Evolutionary conservation across 2,888 invertebrate species (phyloP), one percentile per base, ranked within the genome.

Genomic region (Philhelius pedissequus): DNA sequence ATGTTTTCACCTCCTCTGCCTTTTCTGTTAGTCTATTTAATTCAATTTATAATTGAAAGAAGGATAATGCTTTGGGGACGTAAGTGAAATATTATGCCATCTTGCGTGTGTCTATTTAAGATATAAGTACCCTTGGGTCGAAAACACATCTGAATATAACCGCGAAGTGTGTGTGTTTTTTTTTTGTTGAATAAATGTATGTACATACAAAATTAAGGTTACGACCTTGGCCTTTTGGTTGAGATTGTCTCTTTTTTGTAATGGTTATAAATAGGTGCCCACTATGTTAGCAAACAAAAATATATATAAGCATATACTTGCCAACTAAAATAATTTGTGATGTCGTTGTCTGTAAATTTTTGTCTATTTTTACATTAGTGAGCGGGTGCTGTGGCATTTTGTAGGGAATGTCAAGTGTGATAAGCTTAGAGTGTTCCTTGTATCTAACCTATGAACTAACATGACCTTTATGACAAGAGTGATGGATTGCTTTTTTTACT

Each of bases 161-260:
- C 45, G 45, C 64, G 45, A 5, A 45, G 8, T 18, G 13, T 30
- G 9, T 64, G 8, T 18, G 13, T 30, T 9, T 32, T 60, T 9
- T 38, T 45, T 45, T 43, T 7, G 20, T 43, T 9, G 15, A 27
- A 25, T 20, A 40, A 27, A 48, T 48, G 18, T 25, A 25, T 25
- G 9, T 13, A 48, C 45, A 3, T 1, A 4, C 8, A 4, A 13
- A 3, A 22, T n/a, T 1, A 8, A 13, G 13, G 13, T 48, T 48
- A 32, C n/a, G 64, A 48, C 64, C 64, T 64, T 64, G 64, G 32
- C 64, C 45, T 64, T 64, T 64, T 32, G 7, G n/a, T 22, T 60
- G 15, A 15, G 40, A 54, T 25, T 35, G 9, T 56, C 13, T 18
- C 5, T 38, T 9, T 25, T 38, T n/a, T 7, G 25, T 25, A 20